These are phyloP conservation scores for Corythornis madagascariensis DNA, from an alignment of 2,113 vertebrate species.

Conservation along the genomic window DNA sequence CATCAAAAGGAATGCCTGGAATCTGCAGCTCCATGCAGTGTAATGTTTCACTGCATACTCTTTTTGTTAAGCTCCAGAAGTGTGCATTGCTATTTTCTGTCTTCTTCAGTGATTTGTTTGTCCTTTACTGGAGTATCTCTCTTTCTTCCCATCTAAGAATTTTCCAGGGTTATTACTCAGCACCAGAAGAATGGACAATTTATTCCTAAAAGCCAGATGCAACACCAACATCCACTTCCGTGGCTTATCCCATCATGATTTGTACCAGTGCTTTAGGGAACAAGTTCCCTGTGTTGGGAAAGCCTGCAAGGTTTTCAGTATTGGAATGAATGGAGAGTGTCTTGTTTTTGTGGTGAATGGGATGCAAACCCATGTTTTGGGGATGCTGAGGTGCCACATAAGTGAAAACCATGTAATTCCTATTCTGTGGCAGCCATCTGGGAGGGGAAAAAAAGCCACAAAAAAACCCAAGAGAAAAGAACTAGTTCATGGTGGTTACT, in stretches of 20 bases:
- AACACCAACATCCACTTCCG: background rate
- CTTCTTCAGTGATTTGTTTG: constrained; percentile 6
- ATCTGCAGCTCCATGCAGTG: constrained; percentile 16
- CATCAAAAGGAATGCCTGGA: constrained; percentile 64
- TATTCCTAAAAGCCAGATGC: background rate
- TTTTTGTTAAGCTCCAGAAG: constrained; percentile 25
- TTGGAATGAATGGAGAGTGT: background rate
- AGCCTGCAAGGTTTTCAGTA: background rate
- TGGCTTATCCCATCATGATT: background rate
- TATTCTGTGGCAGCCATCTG: background rate
- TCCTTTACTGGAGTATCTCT: background rate
- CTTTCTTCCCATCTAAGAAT: background rate
- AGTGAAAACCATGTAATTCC: background rate
- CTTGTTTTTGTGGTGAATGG: background rate
- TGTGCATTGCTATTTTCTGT: background rate
- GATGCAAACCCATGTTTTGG: background rate
- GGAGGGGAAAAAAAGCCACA: background rate
- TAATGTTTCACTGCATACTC: constrained; percentile 22
- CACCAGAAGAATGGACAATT: background rate
- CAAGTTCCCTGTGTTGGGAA: background rate
- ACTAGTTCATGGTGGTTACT: background rate
- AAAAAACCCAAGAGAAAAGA: background rate
- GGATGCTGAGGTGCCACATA: background rate
- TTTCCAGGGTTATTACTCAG: background rate
- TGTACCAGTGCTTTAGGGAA: background rate